A percentile compares a stretch with the other conserved stretches of the same genome.
phyloP scores from a whole-genome alignment of 2,113 vertebrate species.

The Engystomops pustulosus region DNA sequence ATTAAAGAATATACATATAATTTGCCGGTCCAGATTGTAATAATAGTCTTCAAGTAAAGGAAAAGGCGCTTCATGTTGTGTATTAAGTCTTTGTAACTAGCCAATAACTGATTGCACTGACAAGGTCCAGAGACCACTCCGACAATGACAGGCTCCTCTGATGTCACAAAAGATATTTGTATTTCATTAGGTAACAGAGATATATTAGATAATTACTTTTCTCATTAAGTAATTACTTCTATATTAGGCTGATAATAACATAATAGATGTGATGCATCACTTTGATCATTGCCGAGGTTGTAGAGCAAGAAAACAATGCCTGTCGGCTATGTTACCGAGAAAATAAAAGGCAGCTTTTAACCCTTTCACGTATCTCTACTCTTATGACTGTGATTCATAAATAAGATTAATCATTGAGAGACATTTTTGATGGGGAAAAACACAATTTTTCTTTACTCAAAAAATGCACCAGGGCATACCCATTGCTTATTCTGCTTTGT shows the following conservation, averaged over 20 bases:
- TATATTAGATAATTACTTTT: conserved; percentile 53
- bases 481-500: no score
- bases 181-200: conserved; percentile 32
- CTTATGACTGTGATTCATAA: not conserved
- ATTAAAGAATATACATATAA: not conserved
- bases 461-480: no score
- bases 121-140: conserved; percentile 10
- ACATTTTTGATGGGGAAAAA: no score
- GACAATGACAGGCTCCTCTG: conserved; percentile 5
- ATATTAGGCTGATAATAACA: conserved; percentile 52
- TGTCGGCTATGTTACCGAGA: not conserved
- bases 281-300: conserved; percentile 15
- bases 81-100: conserved; percentile 6
- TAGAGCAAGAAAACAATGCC: conserved; percentile 1
- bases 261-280: conserved; percentile 37
- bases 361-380: not conserved
- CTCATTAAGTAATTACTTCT: conserved; percentile 51
- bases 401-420: not conserved
- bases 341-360: not conserved
- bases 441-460: no score
- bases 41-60: not conserved
- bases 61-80: not conserved
- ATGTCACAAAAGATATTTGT: conserved; percentile 45
- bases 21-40: not conserved
- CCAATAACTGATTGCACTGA: conserved; percentile 9